Evolutionary conservation across 2,113 vertebrate species (phyloP).

Genomic region (Clarias gariepinus): DNA sequence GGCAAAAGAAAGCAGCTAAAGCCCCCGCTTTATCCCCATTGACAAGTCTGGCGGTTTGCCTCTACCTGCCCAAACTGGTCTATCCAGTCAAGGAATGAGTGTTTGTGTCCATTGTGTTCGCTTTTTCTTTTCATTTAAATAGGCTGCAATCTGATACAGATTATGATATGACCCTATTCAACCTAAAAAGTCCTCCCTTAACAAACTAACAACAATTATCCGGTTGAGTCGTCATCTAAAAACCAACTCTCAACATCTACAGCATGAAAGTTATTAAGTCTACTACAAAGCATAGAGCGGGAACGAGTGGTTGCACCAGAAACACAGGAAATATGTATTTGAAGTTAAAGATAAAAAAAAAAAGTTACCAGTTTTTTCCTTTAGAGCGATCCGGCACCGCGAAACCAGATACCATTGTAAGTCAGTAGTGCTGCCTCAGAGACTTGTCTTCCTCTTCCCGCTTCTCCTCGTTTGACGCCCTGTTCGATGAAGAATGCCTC

Average conservation of each 20-base stretch:
- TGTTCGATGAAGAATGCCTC: constrained; percentile 51
- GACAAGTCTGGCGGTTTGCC: constrained; percentile 80
- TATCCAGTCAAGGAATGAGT: constrained; percentile 91
- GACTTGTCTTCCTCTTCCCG: constrained; percentile 70
- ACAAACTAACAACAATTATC: constrained; percentile 13
- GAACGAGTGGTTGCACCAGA: constrained; percentile 5
- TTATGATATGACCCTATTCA: constrained; percentile 67
- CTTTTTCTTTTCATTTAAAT: constrained; percentile 72
- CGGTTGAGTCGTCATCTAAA: not conserved
- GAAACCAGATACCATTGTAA: constrained; percentile 71
- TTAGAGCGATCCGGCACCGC: constrained; percentile 64
- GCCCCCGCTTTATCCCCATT: constrained; percentile 66
- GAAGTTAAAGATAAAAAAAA: constrained; percentile 40
- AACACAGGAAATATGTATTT: constrained; percentile 63
- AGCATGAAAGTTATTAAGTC: not conserved
- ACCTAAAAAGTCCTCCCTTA: constrained; percentile 58
- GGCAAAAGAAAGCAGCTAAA: constrained; percentile 47
- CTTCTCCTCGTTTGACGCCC: constrained; percentile 69
- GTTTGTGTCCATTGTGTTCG: constrained; percentile 79
- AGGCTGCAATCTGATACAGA: constrained; percentile 81
- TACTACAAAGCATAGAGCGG: constrained; percentile 24
- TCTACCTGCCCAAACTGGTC: constrained; percentile 92
- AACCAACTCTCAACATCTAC: not conserved
- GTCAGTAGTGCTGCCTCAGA: constrained; percentile 57
- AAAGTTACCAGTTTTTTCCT: constrained; percentile 70